Percentiles rank a stretch among this genome's conserved stretches.
phyloP scores from a whole-genome alignment of 2,797 vertebrate species.

The Phylloscopus collybita region DNA sequence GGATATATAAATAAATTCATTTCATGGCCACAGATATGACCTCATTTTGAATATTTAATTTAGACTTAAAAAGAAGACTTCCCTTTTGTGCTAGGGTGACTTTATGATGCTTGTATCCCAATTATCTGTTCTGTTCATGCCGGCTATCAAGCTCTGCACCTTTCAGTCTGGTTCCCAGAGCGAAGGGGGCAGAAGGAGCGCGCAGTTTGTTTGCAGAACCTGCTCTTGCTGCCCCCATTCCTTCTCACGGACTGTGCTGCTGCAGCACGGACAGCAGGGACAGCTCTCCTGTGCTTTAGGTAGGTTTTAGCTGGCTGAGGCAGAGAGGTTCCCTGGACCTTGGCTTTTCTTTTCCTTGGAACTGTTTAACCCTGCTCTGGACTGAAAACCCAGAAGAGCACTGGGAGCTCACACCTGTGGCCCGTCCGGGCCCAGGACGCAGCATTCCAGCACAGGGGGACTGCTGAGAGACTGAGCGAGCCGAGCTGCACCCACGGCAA shows the following conservation, averaged over 20 bases:
- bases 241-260: not conserved
- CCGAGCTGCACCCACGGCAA: fast-evolving
- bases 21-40: not conserved
- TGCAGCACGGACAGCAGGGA: not conserved
- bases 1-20: not conserved
- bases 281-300: not conserved
- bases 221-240: fast-evolving
- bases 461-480: not conserved
- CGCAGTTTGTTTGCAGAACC: not conserved
- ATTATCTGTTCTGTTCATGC: not conserved
- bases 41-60: constrained; percentile 6
- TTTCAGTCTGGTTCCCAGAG: not conserved
- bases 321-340: not conserved
- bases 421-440: not conserved
- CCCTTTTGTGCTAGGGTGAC: not conserved
- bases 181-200: fast-evolving
- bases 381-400: not conserved
- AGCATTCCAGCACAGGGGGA: not conserved
- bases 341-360: not conserved
- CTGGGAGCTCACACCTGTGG: fast-evolving
- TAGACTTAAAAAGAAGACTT: not conserved
- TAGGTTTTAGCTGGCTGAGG: not conserved
- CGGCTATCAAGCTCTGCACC: not conserved
- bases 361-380: not conserved
- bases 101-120: not conserved